phyloP scores from a whole-genome alignment of 2,888 invertebrate species.

The Drosophila austrosaltans region DNA sequence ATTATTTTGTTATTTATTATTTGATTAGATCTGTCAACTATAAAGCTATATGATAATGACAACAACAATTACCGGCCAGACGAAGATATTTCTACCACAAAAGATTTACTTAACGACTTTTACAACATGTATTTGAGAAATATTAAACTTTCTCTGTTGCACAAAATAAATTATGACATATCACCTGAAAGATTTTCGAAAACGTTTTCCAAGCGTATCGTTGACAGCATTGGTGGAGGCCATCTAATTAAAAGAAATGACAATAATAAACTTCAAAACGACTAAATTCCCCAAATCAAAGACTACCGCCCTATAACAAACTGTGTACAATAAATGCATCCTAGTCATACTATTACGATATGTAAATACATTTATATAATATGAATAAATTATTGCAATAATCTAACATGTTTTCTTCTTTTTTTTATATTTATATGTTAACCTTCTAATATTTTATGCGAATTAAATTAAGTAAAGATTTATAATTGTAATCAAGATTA shows the following conservation, averaged over 20 bases:
- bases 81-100: slow-evolving; percentile 38
- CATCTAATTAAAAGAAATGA: slow-evolving; percentile 60
- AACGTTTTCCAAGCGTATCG: slow-evolving; percentile 55
- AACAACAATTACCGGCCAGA: slow-evolving; percentile 41
- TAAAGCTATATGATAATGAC: slow-evolving; percentile 42
- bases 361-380: slow-evolving; percentile 23
- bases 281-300: slow-evolving; percentile 19
- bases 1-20: slow-evolving; percentile 39
- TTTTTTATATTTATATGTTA: slow-evolving; percentile 9
- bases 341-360: slow-evolving; percentile 8
- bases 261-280: slow-evolving; percentile 34
- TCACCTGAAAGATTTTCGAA: slow-evolving; percentile 23
- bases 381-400: slow-evolving; percentile 47
- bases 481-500: too few relatives aligned
- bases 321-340: not conserved
- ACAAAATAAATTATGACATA: slow-evolving; percentile 24
- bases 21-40: slow-evolving; percentile 52
- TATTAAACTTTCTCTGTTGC: slow-evolving; percentile 28
- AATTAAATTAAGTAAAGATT: too few relatives aligned
- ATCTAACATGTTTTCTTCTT: slow-evolving; percentile 23
- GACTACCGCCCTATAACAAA: not conserved
- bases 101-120: slow-evolving; percentile 33
- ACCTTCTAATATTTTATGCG: too few relatives aligned
- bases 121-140: slow-evolving; percentile 31
- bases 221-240: slow-evolving; percentile 71